Evolutionary conservation across 2,888 invertebrate species (phyloP).

Genomic region (Drosophila meridiana): DNA sequence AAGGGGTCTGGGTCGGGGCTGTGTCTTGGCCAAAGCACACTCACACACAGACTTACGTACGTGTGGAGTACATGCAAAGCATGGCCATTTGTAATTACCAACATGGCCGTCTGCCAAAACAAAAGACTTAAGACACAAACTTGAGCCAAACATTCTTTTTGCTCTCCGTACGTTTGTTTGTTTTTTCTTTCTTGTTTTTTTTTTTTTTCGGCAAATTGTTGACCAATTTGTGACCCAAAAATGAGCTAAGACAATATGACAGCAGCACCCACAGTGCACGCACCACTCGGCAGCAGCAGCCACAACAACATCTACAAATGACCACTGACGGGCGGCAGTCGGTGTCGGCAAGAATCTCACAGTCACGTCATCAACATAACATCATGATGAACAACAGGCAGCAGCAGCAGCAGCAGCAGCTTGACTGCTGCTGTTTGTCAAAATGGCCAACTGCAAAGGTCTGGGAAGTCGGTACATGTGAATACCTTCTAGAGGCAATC

Average conservation of each 20-base stretch:
- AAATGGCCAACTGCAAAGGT: conserved; percentile 65
- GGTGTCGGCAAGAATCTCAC: conserved; percentile 42
- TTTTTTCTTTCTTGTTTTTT: not conserved
- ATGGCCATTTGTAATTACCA: conserved; percentile 64
- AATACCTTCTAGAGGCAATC: conserved; percentile 57
- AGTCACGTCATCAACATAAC: conserved; percentile 70
- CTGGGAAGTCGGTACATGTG: conserved; percentile 58
- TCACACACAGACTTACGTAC: not conserved
- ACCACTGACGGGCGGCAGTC: conserved; percentile 49
- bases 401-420: conserved; percentile 23
- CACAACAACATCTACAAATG: conserved; percentile 37
- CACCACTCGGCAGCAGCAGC: conserved; percentile 36
- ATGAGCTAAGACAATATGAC: conserved; percentile 53
- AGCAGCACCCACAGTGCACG: conserved; percentile 44
- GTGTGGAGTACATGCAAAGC: conserved; percentile 38
- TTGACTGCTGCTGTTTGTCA: conserved; percentile 58
- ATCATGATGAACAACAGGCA: conserved; percentile 33
- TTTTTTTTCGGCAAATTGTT: conserved; percentile 43
- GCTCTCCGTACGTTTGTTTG: not conserved
- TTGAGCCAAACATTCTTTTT: conserved; percentile 27
- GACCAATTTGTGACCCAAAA: conserved; percentile 56
- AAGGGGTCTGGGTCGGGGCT: conserved; percentile 33
- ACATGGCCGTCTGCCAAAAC: conserved; percentile 50
- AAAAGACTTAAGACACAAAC: conserved; percentile 63
- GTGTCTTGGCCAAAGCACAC: conserved; percentile 1